phyloP scores from a whole-genome alignment of 2,888 invertebrate genomes.

The Agrotis ipsilon region DNA sequence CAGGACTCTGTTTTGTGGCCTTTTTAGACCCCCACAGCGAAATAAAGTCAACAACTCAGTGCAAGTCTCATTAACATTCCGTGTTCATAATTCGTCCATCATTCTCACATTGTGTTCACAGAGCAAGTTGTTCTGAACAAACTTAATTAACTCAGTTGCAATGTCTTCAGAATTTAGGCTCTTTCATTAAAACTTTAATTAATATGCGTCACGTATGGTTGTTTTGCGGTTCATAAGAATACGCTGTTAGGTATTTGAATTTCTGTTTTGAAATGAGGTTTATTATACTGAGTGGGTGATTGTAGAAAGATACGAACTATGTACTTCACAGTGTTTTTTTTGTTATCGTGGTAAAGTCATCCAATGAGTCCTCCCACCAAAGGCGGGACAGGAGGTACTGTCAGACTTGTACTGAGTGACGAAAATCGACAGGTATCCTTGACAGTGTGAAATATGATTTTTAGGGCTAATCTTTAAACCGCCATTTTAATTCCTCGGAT shows the following conservation, averaged over 20 bases:
- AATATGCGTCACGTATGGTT: conserved; percentile 76
- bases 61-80: conserved; percentile 52
- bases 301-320: not conserved
- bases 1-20: no score
- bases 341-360: no score
- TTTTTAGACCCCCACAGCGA: not conserved
- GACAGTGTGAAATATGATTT: no score
- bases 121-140: conserved; percentile 66
- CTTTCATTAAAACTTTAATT: conserved; percentile 80
- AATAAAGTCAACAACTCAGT: conserved; percentile 21
- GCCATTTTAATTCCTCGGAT: no score
- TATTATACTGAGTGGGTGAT: not conserved
- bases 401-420: no score
- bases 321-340: no score
- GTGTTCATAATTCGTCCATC: conserved; percentile 60
- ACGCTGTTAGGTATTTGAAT: conserved; percentile 34
- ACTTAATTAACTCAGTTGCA: conserved; percentile 78
- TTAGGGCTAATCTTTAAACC: no score
- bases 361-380: no score
- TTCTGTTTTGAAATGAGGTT: conserved; percentile 26
- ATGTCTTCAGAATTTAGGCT: conserved; percentile 75
- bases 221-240: conserved; percentile 57
- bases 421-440: no score
- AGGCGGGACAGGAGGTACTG: no score
- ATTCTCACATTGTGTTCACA: conserved; percentile 67